Percentiles rank a stretch among this genome's conserved stretches.
phyloP scores from a whole-genome alignment of 2,797 vertebrate species.

The Sylvilagus floridanus region DNA sequence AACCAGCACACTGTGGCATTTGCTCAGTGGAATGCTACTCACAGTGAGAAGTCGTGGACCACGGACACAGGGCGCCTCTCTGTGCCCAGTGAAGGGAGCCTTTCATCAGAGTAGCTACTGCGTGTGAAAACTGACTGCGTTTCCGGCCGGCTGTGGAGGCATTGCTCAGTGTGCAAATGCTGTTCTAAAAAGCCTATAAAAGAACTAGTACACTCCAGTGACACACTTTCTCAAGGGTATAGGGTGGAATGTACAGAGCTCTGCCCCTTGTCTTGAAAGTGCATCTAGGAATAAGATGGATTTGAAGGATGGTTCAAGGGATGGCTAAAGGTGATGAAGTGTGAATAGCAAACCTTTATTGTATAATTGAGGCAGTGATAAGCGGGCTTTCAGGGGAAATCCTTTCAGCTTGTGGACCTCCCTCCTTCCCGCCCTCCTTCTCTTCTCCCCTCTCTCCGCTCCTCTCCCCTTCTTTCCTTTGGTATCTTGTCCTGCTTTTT shows the following conservation, averaged over 20 bases:
- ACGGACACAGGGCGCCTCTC: too few species aligned
- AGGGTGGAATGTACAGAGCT: background rate
- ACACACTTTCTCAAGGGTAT: background rate
- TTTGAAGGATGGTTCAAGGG: too few species aligned
- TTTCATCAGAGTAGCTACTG: background rate
- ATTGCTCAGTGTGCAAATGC: conserved; percentile 30
- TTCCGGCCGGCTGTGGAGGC: background rate
- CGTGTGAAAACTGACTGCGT: background rate
- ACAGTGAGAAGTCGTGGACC: background rate
- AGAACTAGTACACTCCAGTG: background rate
- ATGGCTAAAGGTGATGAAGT: background rate
- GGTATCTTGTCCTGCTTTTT: too few species aligned
- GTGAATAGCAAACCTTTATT: background rate
- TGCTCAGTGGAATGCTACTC: background rate
- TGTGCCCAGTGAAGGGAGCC: background rate
- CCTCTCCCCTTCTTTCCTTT: too few species aligned
- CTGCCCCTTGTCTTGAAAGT: background rate
- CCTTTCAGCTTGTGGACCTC: background rate
- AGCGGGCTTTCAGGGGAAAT: background rate
- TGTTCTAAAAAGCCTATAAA: conserved; percentile 6
- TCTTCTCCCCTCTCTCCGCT: background rate
- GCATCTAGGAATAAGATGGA: too few species aligned
- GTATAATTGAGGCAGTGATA: background rate
- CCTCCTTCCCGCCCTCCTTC: too few species aligned
- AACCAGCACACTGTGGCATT: background rate